Evolutionary conservation across 2,888 invertebrate genomes (phyloP), one percentile per base, ranked within the genome.

Genomic region (Himalopsyche anomala): DNA sequence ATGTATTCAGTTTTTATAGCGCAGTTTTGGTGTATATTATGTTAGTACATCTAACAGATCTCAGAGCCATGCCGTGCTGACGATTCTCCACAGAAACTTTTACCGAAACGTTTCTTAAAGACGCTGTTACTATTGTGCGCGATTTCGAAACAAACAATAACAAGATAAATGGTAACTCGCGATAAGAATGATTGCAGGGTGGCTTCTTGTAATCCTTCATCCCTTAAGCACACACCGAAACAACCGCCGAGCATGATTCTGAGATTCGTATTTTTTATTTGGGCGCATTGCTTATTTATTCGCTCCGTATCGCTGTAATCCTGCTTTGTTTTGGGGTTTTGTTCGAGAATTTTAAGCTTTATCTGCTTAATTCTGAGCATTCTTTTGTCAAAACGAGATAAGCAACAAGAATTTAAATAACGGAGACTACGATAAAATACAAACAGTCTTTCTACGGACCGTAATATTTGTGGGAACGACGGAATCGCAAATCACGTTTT

Each of bases 121-220:
- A 74, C 74, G 36, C 15, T 74, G 74, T 36, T 28, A 74, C 74
- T 74, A 36, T 74, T 74, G 74, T 74, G 36, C 38, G 74, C 38
- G 74, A 74, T 74, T 62, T 36, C 11, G 74, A 74, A 74, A 74
- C 38, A 74, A 74, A 74, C 74, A 74, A 74, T 12, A 12, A 38
- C 74, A 74, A 74, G 74, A 74, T 74, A 74, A 74, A 74, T 74
- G 74, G 36, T 74, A 74, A 74, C 36, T 74, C 74, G 74, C 74
- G 74, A 74, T 74, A 74, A 74, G 74, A 74, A 74, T 38, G 74
- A 74, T 74, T 36, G 74, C 74, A 12, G 74, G 74, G 74, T 74
- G 74, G 74, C 36, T 74, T 36, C 38, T 36, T 15, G 74, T 36
- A 74, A 74, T 74, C 74, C 74, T 74, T 74, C 74, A 74, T 74